phyloP scores from a whole-genome alignment of 2,888 invertebrate species.

The Nemoura dubitans region DNA sequence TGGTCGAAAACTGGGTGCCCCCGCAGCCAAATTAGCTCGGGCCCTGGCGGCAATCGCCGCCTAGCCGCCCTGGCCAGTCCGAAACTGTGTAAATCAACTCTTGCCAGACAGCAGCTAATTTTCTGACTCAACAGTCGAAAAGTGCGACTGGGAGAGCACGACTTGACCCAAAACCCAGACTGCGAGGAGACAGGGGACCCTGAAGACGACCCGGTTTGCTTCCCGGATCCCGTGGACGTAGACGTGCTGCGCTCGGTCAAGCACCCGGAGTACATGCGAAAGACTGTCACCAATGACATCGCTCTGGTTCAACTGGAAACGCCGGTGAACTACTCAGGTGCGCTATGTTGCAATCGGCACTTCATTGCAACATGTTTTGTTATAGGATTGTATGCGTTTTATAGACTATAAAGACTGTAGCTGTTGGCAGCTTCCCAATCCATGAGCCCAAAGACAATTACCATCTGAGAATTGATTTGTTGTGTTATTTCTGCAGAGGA shows the following conservation, averaged over 20 bases:
- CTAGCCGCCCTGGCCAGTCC: too few species aligned
- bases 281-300: slow-evolving; percentile 67
- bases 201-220: slow-evolving; percentile 39
- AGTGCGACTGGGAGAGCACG: slow-evolving; percentile 72
- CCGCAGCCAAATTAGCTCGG: too few species aligned
- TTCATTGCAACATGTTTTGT: too few species aligned
- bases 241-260: slow-evolving; percentile 62
- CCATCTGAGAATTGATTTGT: too few species aligned
- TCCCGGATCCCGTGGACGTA: slow-evolving; percentile 57
- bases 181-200: slow-evolving; percentile 56
- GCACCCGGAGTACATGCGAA: slow-evolving; percentile 65
- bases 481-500: slow-evolving; percentile 63
- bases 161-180: slow-evolving; percentile 57
- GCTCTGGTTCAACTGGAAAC: slow-evolving; percentile 59
- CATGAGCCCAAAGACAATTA: too few species aligned
- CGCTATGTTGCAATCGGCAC: not conserved
- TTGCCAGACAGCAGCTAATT: too few species aligned
- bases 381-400: too few species aligned
- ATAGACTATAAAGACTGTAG: too few species aligned
- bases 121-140: not conserved
- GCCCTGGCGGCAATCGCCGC: too few species aligned
- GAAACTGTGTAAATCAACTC: too few species aligned
- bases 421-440: too few species aligned
- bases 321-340: not conserved
- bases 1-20: too few species aligned